Conservation (phyloP, 1,140 invertebrate species). For the Uloborus diversus region DNA sequence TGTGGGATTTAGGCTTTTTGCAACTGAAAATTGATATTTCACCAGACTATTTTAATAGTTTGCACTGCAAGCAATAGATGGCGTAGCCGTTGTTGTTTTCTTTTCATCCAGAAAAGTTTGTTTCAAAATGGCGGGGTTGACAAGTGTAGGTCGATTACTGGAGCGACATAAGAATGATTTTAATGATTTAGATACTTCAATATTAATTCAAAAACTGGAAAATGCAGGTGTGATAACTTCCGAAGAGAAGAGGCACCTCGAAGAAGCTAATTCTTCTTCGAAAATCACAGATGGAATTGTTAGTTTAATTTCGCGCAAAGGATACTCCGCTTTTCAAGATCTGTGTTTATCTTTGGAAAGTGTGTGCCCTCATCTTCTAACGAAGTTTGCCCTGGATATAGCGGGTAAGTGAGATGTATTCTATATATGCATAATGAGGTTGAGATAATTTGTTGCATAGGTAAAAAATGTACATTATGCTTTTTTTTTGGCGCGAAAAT, state of each 20-base stretch:
- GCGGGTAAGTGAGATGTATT: constrained; percentile 43
- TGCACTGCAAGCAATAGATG: no score
- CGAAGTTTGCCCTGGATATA: constrained; percentile 50
- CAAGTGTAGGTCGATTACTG: constrained; percentile 37
- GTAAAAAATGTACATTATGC: no score
- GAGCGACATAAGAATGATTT: constrained; percentile 45
- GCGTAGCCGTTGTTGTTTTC: not conserved
- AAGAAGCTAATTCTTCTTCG: not conserved
- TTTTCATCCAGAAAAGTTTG: constrained; percentile 1
- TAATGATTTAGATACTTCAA: constrained; percentile 5
- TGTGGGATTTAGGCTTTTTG: no score
- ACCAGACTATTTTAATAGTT: no score
- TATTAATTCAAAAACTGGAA: constrained; percentile 35
- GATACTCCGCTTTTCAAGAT: constrained; percentile 27
- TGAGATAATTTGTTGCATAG: no score
- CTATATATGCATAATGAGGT: no score
- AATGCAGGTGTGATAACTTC: constrained; percentile 9
- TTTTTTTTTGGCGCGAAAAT: no score
- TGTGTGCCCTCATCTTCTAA: constrained; percentile 35
- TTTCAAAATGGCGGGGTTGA: constrained; percentile 50
- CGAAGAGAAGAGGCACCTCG: not conserved
- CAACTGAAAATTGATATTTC: no score
- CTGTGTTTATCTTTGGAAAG: constrained; percentile 52
- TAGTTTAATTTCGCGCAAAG: constrained; percentile 19
- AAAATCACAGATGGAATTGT: constrained; percentile 20